Base-by-base conservation (phyloP, 2,888 invertebrate species). In the Drosophila cognata region DNA sequence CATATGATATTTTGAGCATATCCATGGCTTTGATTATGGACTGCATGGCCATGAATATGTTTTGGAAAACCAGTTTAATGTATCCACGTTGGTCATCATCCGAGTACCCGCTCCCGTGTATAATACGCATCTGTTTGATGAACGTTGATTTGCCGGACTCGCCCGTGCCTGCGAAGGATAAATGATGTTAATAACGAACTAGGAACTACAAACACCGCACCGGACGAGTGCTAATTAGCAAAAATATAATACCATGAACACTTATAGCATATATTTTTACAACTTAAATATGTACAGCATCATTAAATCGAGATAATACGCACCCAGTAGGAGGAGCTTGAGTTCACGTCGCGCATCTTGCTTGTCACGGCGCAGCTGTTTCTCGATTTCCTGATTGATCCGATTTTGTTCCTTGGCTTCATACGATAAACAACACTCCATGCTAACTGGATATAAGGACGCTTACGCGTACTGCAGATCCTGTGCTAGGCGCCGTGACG, bases 401-500 rank as follows among this genome's bases (percentile, higher is more conserved):
- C 99, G 96, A 95, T 99, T 99, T 95, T 99, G 99, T 96, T 99
- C 99, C 95, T 99, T 99, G 94, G 99, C 99, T 96, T 99, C 99
- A 95, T 99, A 99, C 94, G 99, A 99, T 95, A 99, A 96, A 96
- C 99, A 99, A 96, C 99, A 99, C 97, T 99, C 99, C 99, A 99
- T 99, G 90, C 91, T 93, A 93, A 91, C 90, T 91, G 84, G 88
- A 82, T 92, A 90, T 90, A 70, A 90, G 80, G 88, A 91, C 88
- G 91, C 91, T 92, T 84, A 78, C 82, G 92, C 91, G 90, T 86
- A 77, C 85, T 88, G 75, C 72, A 69, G 64, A 55, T 55, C 72
- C 82, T 87, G 68, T 66, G 71, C 69, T 71, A 84, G 82, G 73
- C 71, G 77, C 87, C 88, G 84, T 88, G 79, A 66, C 88, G 83